A percentile compares a stretch with the other conserved stretches of the same genome.
Evolutionary conservation across 2,113 vertebrate species (phyloP).

Genomic region (Xerus inauris): DNA sequence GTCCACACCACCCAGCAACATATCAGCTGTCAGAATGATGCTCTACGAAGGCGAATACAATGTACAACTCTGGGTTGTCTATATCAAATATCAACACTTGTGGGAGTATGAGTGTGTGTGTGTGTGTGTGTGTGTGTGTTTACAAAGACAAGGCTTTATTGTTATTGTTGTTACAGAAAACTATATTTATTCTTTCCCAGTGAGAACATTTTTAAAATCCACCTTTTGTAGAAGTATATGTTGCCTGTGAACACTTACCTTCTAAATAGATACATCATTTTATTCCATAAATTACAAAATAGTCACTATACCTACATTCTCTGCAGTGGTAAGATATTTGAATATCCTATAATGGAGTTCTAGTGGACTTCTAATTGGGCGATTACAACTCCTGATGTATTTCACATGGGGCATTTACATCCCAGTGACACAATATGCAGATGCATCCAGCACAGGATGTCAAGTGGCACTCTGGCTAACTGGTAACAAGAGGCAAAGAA

Average conservation of each 20-base stretch:
- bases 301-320: not conserved
- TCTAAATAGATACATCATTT: not conserved
- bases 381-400: slow-evolving; percentile 32
- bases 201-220: not conserved
- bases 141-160: not conserved
- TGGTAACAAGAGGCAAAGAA: slow-evolving; percentile 50
- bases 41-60: not conserved
- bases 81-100: not conserved
- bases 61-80: not conserved
- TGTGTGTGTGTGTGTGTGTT: not conserved
- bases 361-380: slow-evolving; percentile 40
- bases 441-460: not conserved
- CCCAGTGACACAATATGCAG: not conserved
- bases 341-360: slow-evolving; percentile 32
- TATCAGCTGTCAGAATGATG: not conserved
- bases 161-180: not conserved
- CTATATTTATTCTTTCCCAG: not conserved
- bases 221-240: not conserved
- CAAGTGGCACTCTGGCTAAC: slow-evolving; percentile 40
- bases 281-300: not conserved
- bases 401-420: not conserved
- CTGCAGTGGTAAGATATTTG: not conserved
- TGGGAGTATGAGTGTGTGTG: not conserved
- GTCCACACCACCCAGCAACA: not conserved
- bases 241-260: not conserved